Base-by-base conservation (phyloP, 2,888 invertebrate species). In the Parnassius smintheus region DNA sequence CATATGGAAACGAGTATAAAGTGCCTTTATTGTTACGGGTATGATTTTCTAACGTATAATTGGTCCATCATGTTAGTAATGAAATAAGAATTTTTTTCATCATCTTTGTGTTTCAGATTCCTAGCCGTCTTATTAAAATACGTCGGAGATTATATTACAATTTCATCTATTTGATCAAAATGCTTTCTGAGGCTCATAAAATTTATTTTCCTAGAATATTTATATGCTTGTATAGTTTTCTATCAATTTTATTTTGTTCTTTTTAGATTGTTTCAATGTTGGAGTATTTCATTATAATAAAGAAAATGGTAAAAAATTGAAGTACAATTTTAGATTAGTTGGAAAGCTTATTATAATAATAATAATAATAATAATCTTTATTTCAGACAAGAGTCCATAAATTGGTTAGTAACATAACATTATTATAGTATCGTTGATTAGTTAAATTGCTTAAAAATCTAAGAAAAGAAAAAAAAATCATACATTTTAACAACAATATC, bases 71-170 rank as follows among this genome's bases (percentile, higher is more conserved):
- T 60, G 22, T 48, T 35, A 58, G 49, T 25, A 62, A 54, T 62
- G 50, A 62, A 58, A 55, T 58, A 64, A 74, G 74, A 78, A 75
- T 74, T 75, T 69, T 69, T 77, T 80, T 85, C 80, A 88, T 76
- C 72, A 78, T 71, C 74, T 85, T 75, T 90, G 80, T 90, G 90
- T 90, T 90, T 85, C 90, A 90, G 90, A 87, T 87, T 65, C 68
- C 71, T 79, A 77, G 74, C 77, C 61, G 61, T 35, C 56, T 22
- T 50, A 80, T 70, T 72, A 69, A 66, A 49, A 61, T 62, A 61
- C 63, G 51, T 56, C 55, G 54, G 51, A 55, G 12, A 51, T 54
- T 41, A 25, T 42, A 53, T 46, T 56, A 44, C 46, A 45, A 44
- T 22, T 51, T 35, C n/a, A 56, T 13, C 18, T 18, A 46, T 9